phyloP scores from a whole-genome alignment of 2,888 invertebrate species.

The Hoplodrina blanda region DNA sequence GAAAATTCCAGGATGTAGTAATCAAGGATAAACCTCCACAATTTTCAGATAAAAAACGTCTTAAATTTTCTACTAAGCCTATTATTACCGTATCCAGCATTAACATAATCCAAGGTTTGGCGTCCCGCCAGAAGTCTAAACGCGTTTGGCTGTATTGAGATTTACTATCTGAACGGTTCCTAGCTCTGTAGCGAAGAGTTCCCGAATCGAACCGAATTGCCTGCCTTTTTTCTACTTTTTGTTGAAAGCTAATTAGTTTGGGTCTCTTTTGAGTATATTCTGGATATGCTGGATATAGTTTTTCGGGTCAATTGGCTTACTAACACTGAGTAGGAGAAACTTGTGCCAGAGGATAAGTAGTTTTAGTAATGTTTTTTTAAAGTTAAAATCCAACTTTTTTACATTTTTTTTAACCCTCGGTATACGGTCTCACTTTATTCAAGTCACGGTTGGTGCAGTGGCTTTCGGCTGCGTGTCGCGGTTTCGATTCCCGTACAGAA shows the following conservation, averaged over 20 bases:
- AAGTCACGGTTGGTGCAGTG: no score
- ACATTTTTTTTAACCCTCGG: no score
- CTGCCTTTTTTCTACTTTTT: constrained; percentile 45
- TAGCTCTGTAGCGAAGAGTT: constrained; percentile 57
- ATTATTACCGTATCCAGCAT: constrained; percentile 62
- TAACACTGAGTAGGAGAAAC: background rate
- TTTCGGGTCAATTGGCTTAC: constrained; percentile 38
- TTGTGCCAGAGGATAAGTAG: background rate
- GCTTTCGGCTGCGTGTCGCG: no score
- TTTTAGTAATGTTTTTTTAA: no score
- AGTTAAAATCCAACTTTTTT: no score
- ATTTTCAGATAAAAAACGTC: constrained; percentile 34
- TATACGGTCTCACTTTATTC: no score
- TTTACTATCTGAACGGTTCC: constrained; percentile 76
- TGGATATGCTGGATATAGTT: constrained; percentile 27
- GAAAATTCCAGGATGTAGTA: constrained; percentile 46
- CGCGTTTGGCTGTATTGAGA: constrained; percentile 80
- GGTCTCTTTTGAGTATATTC: constrained; percentile 46
- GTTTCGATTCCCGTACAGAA: no score
- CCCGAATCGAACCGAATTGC: constrained; percentile 60
- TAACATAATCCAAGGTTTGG: constrained; percentile 64
- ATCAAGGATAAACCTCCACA: constrained; percentile 56
- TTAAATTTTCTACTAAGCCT: constrained; percentile 55
- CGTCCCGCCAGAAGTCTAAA: constrained; percentile 72
- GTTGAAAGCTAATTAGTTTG: constrained; percentile 57